Evolutionary conservation across 1,140 invertebrate species (phyloP).

Genomic region (Sipha flava): DNA sequence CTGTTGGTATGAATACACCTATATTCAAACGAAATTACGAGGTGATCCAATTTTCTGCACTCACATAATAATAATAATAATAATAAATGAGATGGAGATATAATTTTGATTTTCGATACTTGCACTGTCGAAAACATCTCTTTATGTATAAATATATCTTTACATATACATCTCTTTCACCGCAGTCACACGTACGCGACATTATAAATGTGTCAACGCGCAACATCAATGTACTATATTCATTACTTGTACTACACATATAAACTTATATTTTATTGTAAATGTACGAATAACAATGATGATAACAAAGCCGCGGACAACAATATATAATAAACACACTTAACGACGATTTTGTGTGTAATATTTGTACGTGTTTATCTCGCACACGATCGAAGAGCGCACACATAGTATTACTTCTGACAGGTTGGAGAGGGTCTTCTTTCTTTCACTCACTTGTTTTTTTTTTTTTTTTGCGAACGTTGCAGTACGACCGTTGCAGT

Average conservation of each 20-base stretch:
- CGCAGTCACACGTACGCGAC: too few species aligned
- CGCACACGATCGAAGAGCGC: neutral
- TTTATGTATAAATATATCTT: too few species aligned
- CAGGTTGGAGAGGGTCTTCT: slow-evolving; percentile 29
- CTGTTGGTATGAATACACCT: too few species aligned
- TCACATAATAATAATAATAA: neutral
- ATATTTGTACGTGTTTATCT: slow-evolving; percentile 25
- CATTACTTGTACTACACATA: neutral
- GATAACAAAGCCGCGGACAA: neutral
- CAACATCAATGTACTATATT: neutral
- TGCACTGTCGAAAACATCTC: too few species aligned
- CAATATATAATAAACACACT: neutral
- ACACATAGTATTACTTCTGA: neutral
- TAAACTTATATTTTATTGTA: neutral
- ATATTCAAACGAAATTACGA: neutral
- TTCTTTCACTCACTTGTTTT: neutral
- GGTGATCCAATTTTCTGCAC: neutral
- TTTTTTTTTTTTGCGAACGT: neutral
- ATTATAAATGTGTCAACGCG: neutral
- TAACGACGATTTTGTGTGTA: neutral
- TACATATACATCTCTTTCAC: too few species aligned
- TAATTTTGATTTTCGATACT: neutral
- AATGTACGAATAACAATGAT: neutral
- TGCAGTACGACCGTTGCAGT: neutral
- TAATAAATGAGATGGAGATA: neutral